Evolutionary conservation across 1,140 invertebrate genomes (phyloP), one percentile per base, ranked within the genome.

Genomic region (Homarus americanus): DNA sequence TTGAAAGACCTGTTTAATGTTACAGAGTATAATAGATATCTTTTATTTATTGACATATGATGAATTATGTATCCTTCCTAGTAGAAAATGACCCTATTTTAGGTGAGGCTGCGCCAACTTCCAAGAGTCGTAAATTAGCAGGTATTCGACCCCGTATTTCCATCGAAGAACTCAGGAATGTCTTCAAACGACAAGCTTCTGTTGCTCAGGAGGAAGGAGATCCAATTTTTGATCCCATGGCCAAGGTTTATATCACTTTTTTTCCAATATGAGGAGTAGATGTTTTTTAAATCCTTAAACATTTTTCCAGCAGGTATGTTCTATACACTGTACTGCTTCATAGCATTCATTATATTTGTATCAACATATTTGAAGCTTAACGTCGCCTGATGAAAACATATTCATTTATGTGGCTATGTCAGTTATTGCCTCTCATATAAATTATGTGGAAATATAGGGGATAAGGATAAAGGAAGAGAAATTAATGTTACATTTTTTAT

Each of bases 151-250:
- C 88, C 1, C 79, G 88, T 36, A 90, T 90, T 58, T 90, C 88
- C 69, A 90, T 90, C 0, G 88, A 90, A 40, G 88, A 90, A 49
- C 72, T 90, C 32, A 83, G 78, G 49, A 90, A 76, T 75, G 88
- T 73, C 7, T 90, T 73, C 15, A 82, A 58, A 75, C 69, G 88
- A 15, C 88, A 90, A 40, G 88, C 78, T 28, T 83, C 88, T 0
- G 40, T 28, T 4, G 44, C 49, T 32, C 88, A 83, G 44, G 88
- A 90, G 28, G 88, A 83, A 38, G 44, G 15, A 10, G 80, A 83
- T 24, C 82, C 80, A 17, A 41, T 90, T 24, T 90, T 90, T 78
- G 88, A 90, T 36, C 88, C 88, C 34, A 82, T 90, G 79, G 88
- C 88, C 10, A 90, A 90, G 88, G 88, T 90, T 63, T 5, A n/a